Evolutionary conservation across 2,888 invertebrate genomes (phyloP).

Genomic region (Isotomurus palustris): DNA sequence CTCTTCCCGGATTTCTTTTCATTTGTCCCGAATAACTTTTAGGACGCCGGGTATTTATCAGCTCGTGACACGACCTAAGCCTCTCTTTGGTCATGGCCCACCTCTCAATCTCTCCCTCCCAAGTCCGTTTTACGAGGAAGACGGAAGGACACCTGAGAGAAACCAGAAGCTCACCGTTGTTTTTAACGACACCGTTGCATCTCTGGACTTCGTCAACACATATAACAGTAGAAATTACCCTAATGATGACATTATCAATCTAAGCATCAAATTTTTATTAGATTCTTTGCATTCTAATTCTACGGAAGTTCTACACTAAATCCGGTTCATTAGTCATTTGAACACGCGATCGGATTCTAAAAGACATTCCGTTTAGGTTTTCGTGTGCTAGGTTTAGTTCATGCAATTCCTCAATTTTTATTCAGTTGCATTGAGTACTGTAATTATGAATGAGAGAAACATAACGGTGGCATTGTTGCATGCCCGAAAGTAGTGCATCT

Average conservation of each 20-base stretch:
- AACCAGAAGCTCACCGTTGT: not conserved
- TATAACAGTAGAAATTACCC: constrained; percentile 18
- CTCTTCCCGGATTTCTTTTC: not conserved
- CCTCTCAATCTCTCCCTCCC: constrained; percentile 15
- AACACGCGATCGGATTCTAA: no score
- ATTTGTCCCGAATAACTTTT: not conserved
- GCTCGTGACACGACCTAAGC: constrained; percentile 13
- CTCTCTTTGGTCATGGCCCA: constrained; percentile 26
- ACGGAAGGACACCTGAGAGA: not conserved
- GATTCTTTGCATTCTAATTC: no score
- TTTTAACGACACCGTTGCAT: not conserved
- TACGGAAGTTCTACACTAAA: no score
- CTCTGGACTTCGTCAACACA: not conserved
- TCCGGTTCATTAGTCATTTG: no score
- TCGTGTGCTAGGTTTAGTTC: no score
- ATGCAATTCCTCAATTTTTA: no score
- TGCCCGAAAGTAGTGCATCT: no score
- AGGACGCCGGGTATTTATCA: constrained; percentile 23
- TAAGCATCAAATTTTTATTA: constrained; percentile 7
- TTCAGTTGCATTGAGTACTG: no score
- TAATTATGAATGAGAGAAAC: no score
- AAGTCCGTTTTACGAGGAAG: not conserved
- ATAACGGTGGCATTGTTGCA: no score
- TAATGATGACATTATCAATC: constrained; percentile 28
- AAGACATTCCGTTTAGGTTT: no score